Base-by-base conservation (phyloP, 2,797 vertebrate species). In the Dendrocincla tyrannina region DNA sequence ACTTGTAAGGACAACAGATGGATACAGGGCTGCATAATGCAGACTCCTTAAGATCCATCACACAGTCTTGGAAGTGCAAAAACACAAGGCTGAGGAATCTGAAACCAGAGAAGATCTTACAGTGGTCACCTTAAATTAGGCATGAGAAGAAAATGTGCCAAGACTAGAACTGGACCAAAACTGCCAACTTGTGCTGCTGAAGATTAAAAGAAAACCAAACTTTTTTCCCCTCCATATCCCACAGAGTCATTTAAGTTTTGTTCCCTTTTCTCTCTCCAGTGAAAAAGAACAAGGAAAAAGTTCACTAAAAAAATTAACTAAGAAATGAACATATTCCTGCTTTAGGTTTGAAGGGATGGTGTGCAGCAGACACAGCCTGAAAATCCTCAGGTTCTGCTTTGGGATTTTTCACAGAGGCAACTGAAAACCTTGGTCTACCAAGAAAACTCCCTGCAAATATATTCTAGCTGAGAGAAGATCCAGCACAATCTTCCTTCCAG, bases 1-100 rank as follows among this genome's bases (percentile, higher is more conserved):
- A 95, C 86, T 95, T 96, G 95, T 94, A 95, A 98, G 96, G 97
- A 96, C 96, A 97, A 95, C 95, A 97, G 95, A 96, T 95, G 96
- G 93, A 93, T 95, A 86, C 91, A 81, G 67, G 76, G 91, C 92
- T 95, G 73, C 82, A 92, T 95, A 96, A 97, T 95, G 82, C 89
- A 94, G 84, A 22, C 85, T 86, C 84, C 76, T 91, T 93, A 94
- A 94, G 87, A 74, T 70, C 78, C 93, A 87, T 73, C 93, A 89
- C 69, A 50, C 37, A 89, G 90, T 69, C 92, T 95, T 87, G 68
- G 72, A 96, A 88, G 62, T 52, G 80, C 78, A 85, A 46, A 96
- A 75, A 89, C 78, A 89, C 85, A 56, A 69, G 85, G 77, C 93
- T 94, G 93, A 93, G 86, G 88, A 83, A 95, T 60, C 87, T n/a